A percentile compares a stretch with the other conserved stretches of the same genome.
Evolutionary conservation across 1,140 invertebrate genomes (phyloP).

Genomic region (Aphidius ervi): DNA sequence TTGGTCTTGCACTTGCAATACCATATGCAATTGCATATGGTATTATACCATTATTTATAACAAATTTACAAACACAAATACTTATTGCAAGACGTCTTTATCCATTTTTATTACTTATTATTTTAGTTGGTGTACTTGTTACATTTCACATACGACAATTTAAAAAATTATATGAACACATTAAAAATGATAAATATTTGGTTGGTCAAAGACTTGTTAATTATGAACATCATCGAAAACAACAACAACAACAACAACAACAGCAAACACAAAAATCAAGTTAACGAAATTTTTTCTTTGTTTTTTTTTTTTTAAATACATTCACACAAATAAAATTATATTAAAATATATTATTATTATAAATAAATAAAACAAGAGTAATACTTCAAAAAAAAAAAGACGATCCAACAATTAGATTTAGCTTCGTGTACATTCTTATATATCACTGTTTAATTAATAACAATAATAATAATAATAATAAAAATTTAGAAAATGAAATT

Average conservation of each 20-base stretch:
- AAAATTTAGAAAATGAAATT: neutral
- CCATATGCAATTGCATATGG: conserved; percentile 86
- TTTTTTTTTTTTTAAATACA: conserved; percentile 5
- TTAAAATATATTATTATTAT: conserved; percentile 6
- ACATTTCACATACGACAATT: conserved; percentile 86
- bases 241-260: conserved; percentile 40
- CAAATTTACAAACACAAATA: conserved; percentile 68
- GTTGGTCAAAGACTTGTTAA: conserved; percentile 93
- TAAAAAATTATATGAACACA: conserved; percentile 92
- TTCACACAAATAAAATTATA: conserved; percentile 13
- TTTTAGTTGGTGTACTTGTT: conserved; percentile 65
- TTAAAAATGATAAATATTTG: conserved; percentile 98
- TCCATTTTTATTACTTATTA: conserved; percentile 76
- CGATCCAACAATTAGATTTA: conserved; percentile 27
- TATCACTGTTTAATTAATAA: conserved; percentile 18
- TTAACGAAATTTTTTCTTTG: conserved; percentile 32
- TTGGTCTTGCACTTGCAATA: conserved; percentile 82
- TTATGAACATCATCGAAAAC: conserved; percentile 77
- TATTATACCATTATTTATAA: conserved; percentile 75
- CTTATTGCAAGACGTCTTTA: conserved; percentile 85
- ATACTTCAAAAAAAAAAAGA: conserved; percentile 5
- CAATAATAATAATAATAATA: neutral
- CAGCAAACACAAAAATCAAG: conserved; percentile 35
- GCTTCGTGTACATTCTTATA: conserved; percentile 42
- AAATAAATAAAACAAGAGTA: neutral